Evolutionary conservation across 2,797 vertebrate species (phyloP).

Genomic region (Pipistrellus nathusii): DNA sequence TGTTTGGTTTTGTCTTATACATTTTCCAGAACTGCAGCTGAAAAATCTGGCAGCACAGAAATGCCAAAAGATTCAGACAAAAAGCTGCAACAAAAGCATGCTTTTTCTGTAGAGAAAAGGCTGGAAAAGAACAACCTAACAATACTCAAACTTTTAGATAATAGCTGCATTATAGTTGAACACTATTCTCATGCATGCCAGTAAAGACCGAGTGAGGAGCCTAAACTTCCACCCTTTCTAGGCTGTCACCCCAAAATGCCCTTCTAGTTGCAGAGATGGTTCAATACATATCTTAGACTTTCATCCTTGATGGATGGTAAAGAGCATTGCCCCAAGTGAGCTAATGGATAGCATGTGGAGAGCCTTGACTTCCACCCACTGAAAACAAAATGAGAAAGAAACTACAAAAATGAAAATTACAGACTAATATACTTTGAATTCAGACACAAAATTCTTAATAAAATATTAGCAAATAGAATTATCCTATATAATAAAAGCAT

Average conservation of each 20-base stretch:
- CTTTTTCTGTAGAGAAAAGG: conserved; percentile 7
- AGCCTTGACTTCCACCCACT: background rate
- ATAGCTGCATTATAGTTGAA: background rate
- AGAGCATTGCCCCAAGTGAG: background rate
- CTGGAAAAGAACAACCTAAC: background rate
- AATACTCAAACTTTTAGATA: background rate
- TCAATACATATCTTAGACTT: background rate
- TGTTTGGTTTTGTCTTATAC: background rate
- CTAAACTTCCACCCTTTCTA: background rate
- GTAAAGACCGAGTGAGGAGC: background rate
- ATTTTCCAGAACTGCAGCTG: background rate
- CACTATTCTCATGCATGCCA: background rate
- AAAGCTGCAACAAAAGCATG: background rate
- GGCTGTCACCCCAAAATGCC: background rate
- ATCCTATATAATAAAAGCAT: background rate
- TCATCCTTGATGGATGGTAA: background rate
- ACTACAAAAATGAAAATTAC: background rate
- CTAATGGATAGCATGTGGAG: background rate
- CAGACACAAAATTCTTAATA: background rate
- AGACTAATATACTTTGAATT: background rate
- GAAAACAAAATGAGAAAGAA: background rate
- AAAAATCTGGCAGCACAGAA: background rate
- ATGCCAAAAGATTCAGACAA: background rate
- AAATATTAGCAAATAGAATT: background rate
- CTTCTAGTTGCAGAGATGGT: background rate